Conservation (phyloP, 2,113 vertebrate species). For the Astatotilapia flaviijosephi region DNA sequence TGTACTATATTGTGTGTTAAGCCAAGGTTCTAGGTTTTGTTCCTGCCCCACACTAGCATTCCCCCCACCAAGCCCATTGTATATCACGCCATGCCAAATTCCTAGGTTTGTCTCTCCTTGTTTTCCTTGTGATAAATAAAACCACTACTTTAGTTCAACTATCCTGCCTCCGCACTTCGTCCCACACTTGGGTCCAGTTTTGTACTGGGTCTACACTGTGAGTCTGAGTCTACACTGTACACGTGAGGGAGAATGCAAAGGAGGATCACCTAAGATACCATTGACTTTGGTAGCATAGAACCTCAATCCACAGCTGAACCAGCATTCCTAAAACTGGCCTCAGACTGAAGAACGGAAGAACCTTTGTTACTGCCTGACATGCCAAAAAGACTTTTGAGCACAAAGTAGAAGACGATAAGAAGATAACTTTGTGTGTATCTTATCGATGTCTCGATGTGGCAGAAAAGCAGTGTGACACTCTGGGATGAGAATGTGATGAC, state of each 20-base stretch:
- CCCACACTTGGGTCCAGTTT: fast-evolving
- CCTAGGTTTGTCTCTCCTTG: fast-evolving
- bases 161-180: neutral
- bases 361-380: neutral
- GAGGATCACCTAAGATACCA: neutral
- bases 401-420: neutral
- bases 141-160: neutral
- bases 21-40: neutral
- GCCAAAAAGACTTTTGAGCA: neutral
- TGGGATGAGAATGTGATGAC: neutral
- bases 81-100: neutral
- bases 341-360: neutral
- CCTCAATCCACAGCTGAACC: neutral
- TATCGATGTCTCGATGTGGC: fast-evolving
- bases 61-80: neutral
- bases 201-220: neutral
- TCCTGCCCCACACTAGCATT: neutral
- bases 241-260: neutral
- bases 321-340: neutral
- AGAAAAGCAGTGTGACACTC: neutral
- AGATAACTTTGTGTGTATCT: neutral
- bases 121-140: neutral
- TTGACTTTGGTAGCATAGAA: fast-evolving
- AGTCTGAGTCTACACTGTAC: neutral
- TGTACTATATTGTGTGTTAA: neutral